Evolutionary conservation across 2,113 vertebrate genomes (phyloP).

Genomic region (Scytalopus superciliaris): DNA sequence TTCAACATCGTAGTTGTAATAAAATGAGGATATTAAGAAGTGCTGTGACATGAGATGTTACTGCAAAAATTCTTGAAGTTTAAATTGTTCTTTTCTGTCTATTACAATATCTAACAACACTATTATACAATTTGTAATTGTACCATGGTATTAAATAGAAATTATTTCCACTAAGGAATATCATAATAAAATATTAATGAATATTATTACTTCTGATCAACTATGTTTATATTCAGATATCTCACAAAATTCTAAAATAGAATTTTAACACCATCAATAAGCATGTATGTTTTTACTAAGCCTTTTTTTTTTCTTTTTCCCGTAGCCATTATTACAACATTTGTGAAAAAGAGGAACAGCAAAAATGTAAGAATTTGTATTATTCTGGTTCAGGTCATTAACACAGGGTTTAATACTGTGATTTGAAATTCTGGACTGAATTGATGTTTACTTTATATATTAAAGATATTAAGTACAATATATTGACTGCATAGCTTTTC

Average conservation of each 20-base stretch:
- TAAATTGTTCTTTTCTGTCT: conserved; percentile 5
- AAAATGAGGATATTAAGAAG: not conserved
- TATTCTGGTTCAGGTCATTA: not conserved
- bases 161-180: conserved; percentile 3
- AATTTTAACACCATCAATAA: not conserved
- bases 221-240: not conserved
- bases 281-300: not conserved
- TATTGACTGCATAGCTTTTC: not conserved
- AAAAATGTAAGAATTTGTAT: not conserved
- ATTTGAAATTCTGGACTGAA: not conserved
- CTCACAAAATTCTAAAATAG: not conserved
- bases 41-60: not conserved
- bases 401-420: not conserved
- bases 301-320: not conserved
- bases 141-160: not conserved
- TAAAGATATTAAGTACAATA: not conserved
- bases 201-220: not conserved
- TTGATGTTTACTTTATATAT: not conserved
- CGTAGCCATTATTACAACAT: not conserved
- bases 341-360: not conserved
- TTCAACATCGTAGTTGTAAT: not conserved
- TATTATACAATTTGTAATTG: not conserved
- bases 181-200: not conserved
- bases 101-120: not conserved
- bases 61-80: not conserved